Evolutionary conservation across 2,888 invertebrate genomes (phyloP).

Genomic region (Orchestes rusci): DNA sequence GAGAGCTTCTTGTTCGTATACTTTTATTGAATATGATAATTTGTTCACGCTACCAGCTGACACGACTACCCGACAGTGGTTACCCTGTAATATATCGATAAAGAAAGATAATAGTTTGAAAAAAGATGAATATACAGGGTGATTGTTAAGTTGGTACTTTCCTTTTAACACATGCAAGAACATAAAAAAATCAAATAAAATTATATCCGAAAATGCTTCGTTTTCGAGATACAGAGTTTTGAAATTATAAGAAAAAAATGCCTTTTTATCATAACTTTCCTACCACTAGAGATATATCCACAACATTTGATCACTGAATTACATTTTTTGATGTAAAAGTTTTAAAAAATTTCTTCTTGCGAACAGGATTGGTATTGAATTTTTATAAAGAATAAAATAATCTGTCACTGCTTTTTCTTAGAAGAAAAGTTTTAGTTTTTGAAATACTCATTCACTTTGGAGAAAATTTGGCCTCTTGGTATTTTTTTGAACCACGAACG

Average conservation of each 20-base stretch:
- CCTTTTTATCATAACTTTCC: not conserved
- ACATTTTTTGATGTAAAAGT: too few species aligned
- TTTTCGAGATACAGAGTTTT: not conserved
- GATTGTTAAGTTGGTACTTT: too few species aligned
- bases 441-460: not conserved
- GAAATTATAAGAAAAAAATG: not conserved
- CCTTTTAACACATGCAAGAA: too few species aligned
- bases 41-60: too few species aligned
- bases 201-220: not conserved
- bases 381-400: not conserved
- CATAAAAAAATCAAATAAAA: too few species aligned
- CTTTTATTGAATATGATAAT: too few species aligned
- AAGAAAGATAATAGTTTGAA: too few species aligned
- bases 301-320: not conserved
- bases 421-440: not conserved
- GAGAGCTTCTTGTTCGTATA: too few species aligned
- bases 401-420: not conserved
- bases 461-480: not conserved
- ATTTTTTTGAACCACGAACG: not conserved
- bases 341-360: too few species aligned
- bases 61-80: too few species aligned
- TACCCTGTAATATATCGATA: too few species aligned
- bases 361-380: not conserved
- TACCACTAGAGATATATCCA: not conserved
- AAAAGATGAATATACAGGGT: too few species aligned